Conservation (phyloP, 2,888 invertebrate species). For the Ochropleura leucogaster region DNA sequence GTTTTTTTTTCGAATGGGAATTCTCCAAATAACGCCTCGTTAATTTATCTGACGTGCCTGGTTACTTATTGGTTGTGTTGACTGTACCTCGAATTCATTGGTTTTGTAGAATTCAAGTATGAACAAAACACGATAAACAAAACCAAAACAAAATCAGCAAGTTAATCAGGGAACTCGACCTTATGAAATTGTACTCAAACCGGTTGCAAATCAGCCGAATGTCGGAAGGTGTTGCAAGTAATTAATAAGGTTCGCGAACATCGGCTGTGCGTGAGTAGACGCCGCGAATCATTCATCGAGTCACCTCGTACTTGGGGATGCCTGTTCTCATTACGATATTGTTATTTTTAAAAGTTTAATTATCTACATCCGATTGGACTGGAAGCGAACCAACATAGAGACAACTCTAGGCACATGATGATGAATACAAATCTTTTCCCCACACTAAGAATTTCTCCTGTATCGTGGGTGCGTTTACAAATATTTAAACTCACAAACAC, state of each 20-base stretch:
- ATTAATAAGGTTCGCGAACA: slow-evolving; percentile 62
- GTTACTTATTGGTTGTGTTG: too few species aligned
- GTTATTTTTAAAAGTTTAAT: not conserved
- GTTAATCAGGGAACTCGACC: slow-evolving; percentile 24
- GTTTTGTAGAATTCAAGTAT: not conserved
- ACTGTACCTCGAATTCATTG: not conserved
- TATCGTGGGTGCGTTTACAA: too few species aligned
- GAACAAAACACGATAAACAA: not conserved
- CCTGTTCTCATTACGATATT: slow-evolving; percentile 46
- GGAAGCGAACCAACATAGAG: too few species aligned
- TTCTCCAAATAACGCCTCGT: too few species aligned
- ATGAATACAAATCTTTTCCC: not conserved
- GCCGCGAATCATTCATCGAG: slow-evolving; percentile 58
- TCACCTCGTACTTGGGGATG: slow-evolving; percentile 35
- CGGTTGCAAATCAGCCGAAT: slow-evolving; percentile 39
- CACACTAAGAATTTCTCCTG: too few species aligned
- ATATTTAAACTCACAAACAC: too few species aligned
- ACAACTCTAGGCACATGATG: too few species aligned
- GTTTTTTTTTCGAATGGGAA: too few species aligned
- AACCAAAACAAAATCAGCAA: slow-evolving; percentile 36
- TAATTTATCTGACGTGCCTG: too few species aligned
- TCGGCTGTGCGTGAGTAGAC: slow-evolving; percentile 54
- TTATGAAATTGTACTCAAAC: slow-evolving; percentile 40
- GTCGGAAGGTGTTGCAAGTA: slow-evolving; percentile 59
- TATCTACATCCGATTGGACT: too few species aligned